Evolutionary conservation across 2,113 vertebrate genomes (phyloP), one percentile per base, ranked within the genome.

Genomic region (Propithecus coquereli): DNA sequence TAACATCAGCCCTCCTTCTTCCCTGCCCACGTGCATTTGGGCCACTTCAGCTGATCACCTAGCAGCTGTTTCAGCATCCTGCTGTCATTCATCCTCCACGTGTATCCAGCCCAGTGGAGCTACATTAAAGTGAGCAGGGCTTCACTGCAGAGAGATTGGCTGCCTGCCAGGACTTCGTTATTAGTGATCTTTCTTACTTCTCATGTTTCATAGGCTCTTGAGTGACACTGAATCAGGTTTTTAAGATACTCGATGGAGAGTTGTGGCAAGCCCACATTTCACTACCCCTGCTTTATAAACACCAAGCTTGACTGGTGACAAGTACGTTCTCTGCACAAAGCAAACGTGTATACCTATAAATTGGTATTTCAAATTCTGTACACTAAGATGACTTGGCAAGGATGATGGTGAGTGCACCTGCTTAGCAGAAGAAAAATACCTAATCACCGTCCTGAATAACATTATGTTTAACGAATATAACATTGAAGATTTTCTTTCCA

Each of bases 161-260:
- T 93, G 79, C 82, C 71, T 37, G 65, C 97, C 91, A 95, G 79
- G 27, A 71, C 59, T 81, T 95, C 83, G n/a, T 89, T 96, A 86
- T 94, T 61, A n/a, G 47, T 84, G 83, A 96, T 91, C 89, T 52
- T 73, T 94, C 89, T 87, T 70, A 61, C 45, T 13, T 23, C 12
- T 93, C 59, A 23, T 77, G 52, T 76, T 88, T 94, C 91, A 91
- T 34, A 68, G 63, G 86, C 40, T 94, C 79, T 86, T 95, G 77
- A 45, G 45, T 95, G 79, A 96, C 79, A 81, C 18, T 7, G 87
- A 95, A 83, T 81, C 63, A 73, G 25, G n/a, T 89, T 92, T 92
- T 79, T 52, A 93, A 70, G 54, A 93, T 80, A 90, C 12, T 87
- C 25, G 0, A 2, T 23, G 7, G 20, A 96, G 61, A 96, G 34